These are phyloP conservation scores for Sinocyclocheilus anophthalmus DNA, from an alignment of 2,113 vertebrate genomes.

Conservation along the genomic window DNA sequence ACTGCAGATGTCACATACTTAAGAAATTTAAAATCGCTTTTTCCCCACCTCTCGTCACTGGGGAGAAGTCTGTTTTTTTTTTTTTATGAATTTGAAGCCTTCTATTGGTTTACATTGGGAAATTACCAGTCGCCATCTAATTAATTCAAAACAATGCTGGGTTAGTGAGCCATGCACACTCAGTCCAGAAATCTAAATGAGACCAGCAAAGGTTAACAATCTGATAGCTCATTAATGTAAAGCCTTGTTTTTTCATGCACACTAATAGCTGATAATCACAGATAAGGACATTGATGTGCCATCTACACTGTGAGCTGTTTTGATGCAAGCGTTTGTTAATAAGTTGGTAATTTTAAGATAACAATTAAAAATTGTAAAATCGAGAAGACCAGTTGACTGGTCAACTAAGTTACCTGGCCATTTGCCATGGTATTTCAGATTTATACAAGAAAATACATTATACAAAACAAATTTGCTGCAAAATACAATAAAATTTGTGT, in stretches of 20 bases:
- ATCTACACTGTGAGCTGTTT: neutral
- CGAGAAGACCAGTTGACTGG: neutral
- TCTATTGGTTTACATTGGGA: slow-evolving; percentile 39
- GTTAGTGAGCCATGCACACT: slow-evolving; percentile 48
- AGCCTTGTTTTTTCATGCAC: slow-evolving; percentile 5
- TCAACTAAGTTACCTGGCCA: neutral
- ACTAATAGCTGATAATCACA: slow-evolving; percentile 25
- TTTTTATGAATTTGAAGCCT: slow-evolving; percentile 41
- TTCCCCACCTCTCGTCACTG: neutral
- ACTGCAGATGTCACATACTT: slow-evolving; percentile 13
- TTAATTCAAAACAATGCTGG: slow-evolving; percentile 51
- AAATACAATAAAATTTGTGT: neutral
- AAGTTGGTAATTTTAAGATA: neutral
- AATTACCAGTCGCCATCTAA: slow-evolving; percentile 46
- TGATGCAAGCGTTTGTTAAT: neutral
- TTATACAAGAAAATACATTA: neutral
- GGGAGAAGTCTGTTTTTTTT: slow-evolving; percentile 20
- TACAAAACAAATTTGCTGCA: neutral
- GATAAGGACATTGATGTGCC: neutral
- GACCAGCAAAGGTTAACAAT: slow-evolving; percentile 55
- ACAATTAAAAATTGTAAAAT: neutral
- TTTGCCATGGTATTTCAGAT: neutral
- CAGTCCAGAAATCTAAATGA: slow-evolving; percentile 47
- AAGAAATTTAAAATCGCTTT: neutral
- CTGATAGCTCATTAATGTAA: slow-evolving; percentile 45